Conservation (phyloP, 1,140 invertebrate genomes). For the Papilio machaon region DNA sequence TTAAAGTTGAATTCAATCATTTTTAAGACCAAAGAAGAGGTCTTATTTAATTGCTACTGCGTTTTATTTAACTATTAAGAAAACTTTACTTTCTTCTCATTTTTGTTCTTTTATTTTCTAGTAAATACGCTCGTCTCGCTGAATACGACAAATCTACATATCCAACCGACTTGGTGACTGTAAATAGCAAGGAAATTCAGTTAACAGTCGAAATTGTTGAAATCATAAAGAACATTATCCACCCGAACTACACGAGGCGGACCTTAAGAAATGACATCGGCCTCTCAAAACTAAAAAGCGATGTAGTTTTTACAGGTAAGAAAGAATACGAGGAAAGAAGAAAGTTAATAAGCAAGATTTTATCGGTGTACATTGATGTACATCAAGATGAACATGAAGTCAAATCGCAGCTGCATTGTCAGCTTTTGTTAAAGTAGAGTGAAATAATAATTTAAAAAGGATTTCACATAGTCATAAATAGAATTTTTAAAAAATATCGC, state of each 20-base stretch:
- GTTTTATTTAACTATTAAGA: no score
- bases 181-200: neutral
- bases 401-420: neutral
- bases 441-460: no score
- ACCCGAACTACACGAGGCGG: constrained; percentile 42
- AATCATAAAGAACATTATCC: neutral
- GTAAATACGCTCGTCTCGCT: neutral
- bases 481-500: neutral
- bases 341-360: neutral
- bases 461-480: no score
- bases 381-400: neutral
- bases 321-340: neutral
- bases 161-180: neutral
- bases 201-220: neutral
- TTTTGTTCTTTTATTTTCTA: neutral
- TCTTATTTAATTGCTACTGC: no score
- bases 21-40: no score
- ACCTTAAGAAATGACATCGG: constrained; percentile 41
- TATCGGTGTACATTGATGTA: neutral
- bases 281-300: constrained; percentile 38
- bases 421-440: neutral
- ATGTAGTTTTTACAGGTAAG: constrained; percentile 48
- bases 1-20: no score
- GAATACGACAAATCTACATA: neutral
- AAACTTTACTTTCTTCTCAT: neutral